Evolutionary conservation across 2,113 vertebrate genomes (phyloP).

Genomic region (Girardinichthys multiradiatus): DNA sequence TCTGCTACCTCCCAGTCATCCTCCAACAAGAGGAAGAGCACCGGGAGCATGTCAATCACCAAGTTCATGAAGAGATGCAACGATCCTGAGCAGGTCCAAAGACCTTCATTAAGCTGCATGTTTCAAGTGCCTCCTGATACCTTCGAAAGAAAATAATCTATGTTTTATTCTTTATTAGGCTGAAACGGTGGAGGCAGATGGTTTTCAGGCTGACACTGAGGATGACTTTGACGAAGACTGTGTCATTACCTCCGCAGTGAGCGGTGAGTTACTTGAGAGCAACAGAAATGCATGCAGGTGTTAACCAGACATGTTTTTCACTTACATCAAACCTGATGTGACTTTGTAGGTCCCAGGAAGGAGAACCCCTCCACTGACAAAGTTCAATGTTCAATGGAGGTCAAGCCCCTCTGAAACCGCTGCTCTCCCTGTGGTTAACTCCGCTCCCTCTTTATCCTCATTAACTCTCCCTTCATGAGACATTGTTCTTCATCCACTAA

Average conservation of each 20-base stretch:
- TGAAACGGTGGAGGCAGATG: slow-evolving; percentile 84
- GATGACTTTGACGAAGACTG: slow-evolving; percentile 90
- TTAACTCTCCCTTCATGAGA: slow-evolving; percentile 19
- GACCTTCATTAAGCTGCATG: background rate
- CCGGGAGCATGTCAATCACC: slow-evolving; percentile 91
- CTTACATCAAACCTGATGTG: background rate
- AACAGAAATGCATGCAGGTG: background rate
- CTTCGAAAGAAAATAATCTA: background rate
- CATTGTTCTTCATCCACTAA: slow-evolving; percentile 34
- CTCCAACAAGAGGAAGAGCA: slow-evolving; percentile 84
- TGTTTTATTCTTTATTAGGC: slow-evolving; percentile 51
- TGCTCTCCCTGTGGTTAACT: slow-evolving; percentile 53
- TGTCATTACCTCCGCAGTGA: slow-evolving; percentile 79
- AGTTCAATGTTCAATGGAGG: slow-evolving; percentile 64
- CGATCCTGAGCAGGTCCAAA: slow-evolving; percentile 79
- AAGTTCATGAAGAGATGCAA: slow-evolving; percentile 92
- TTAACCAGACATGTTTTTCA: background rate
- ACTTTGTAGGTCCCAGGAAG: slow-evolving; percentile 41
- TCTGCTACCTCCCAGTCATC: slow-evolving; percentile 40
- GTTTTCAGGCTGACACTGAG: slow-evolving; percentile 96
- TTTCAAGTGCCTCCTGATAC: background rate
- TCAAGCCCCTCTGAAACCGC: slow-evolving; percentile 56
- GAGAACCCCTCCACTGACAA: slow-evolving; percentile 25
- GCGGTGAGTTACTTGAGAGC: slow-evolving; percentile 73
- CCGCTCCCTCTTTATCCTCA: slow-evolving; percentile 38